Conservation (phyloP, 2,113 vertebrate species). For the Pomatorhinus ruficollis region DNA sequence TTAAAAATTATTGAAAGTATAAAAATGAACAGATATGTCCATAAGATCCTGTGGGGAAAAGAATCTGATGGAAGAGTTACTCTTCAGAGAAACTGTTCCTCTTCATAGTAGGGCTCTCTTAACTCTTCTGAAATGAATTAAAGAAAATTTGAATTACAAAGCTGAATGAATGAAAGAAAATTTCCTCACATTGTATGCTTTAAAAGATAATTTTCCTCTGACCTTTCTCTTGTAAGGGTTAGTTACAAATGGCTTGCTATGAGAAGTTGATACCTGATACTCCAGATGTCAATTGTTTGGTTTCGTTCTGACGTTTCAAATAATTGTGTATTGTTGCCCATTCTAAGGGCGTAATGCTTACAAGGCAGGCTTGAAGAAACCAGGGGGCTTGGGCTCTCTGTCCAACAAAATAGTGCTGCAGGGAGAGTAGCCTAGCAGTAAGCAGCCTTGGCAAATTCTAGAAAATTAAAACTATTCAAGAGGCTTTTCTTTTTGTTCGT, state of each 20-base stretch:
- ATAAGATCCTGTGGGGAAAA: not conserved
- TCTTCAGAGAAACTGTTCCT: not conserved
- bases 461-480: conserved; percentile 31
- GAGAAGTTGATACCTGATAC: conserved; percentile 25
- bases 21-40: not conserved
- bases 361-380: conserved; percentile 5
- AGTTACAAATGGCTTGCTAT: not conserved
- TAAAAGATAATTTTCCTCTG: not conserved
- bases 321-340: conserved; percentile 14
- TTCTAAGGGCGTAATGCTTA: not conserved
- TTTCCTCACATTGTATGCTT: not conserved
- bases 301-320: conserved; percentile 6
- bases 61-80: not conserved
- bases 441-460: conserved; percentile 31
- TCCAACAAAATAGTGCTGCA: conserved; percentile 28
- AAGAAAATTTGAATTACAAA: not conserved
- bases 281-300: not conserved
- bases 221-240: not conserved
- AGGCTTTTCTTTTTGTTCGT: conserved; percentile 22
- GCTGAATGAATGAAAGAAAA: not conserved
- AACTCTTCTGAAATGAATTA: not conserved
- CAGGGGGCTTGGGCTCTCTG: not conserved
- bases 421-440: conserved; percentile 17
- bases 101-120: not conserved
- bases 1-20: not conserved